Conservation (phyloP, 2,113 vertebrate species). For the Stigmatopora argus region DNA sequence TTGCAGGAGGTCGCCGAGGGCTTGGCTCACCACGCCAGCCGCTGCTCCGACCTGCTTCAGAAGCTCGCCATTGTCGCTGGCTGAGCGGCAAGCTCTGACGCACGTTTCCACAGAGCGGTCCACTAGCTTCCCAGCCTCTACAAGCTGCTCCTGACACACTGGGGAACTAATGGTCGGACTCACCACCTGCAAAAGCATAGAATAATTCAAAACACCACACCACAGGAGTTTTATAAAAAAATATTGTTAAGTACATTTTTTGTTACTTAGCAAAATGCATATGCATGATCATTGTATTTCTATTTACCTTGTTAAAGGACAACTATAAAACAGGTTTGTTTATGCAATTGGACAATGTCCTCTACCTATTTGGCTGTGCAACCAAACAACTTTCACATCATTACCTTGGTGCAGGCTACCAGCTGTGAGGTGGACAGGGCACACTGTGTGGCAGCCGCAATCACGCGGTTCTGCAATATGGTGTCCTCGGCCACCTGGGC, state of each 20-base stretch:
- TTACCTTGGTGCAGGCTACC: slow-evolving; percentile 95
- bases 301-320: neutral
- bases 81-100: slow-evolving; percentile 87
- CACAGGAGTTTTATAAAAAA: neutral
- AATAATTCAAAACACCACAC: neutral
- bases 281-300: neutral
- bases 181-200: slow-evolving; percentile 76
- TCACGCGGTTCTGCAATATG: slow-evolving; percentile 91
- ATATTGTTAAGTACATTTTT: neutral
- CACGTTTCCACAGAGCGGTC: slow-evolving; percentile 95
- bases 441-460: slow-evolving; percentile 93
- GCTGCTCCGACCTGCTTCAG: slow-evolving; percentile 90
- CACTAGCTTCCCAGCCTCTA: slow-evolving; percentile 92
- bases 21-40: slow-evolving; percentile 87
- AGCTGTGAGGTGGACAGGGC: slow-evolving; percentile 97
- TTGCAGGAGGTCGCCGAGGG: slow-evolving; percentile 88
- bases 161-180: slow-evolving; percentile 97
- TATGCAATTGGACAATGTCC: neutral
- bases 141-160: slow-evolving; percentile 95
- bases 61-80: slow-evolving; percentile 82
- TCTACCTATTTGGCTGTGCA: slow-evolving; percentile 21
- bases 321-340: neutral
- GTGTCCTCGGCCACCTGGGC: slow-evolving; percentile 93
- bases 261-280: too few species aligned
- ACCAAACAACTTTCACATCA: slow-evolving; percentile 7